Percentiles rank a stretch among this genome's conserved stretches.
phyloP scores from a whole-genome alignment of 2,797 vertebrate species.

The Takifugu ocellatus region DNA sequence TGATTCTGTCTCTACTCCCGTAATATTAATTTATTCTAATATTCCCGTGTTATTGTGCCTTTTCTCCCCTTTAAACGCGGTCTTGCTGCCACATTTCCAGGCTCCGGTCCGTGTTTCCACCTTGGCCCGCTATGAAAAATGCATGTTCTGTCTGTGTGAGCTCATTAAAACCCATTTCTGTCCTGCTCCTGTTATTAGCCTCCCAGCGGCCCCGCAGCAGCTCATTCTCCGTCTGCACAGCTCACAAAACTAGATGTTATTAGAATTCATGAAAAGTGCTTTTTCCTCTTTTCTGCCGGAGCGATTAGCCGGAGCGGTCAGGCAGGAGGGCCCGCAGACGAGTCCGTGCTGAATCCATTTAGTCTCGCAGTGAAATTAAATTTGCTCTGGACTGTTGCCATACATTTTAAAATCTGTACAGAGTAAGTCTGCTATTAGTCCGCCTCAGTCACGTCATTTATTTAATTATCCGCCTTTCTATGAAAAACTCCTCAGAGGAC shows the following conservation, averaged over 20 bases:
- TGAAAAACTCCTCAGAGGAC: background rate
- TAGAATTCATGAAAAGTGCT: slow-evolving; percentile 37
- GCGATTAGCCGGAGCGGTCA: slow-evolving; percentile 1
- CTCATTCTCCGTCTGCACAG: slow-evolving; percentile 4
- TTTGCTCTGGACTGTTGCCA: slow-evolving; percentile 10
- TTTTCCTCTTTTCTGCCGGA: slow-evolving; percentile 12
- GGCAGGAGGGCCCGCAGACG: background rate
- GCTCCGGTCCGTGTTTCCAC: too few relatives aligned
- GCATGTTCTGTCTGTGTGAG: slow-evolving; percentile 1
- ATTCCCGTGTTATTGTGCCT: too few relatives aligned
- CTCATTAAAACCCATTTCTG: slow-evolving; percentile 48
- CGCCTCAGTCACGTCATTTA: background rate
- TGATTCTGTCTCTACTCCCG: too few relatives aligned
- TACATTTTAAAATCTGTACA: background rate
- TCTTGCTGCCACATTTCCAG: too few relatives aligned
- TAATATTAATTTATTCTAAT: too few relatives aligned
- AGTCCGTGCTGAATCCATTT: slow-evolving; percentile 15
- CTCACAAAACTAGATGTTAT: slow-evolving; percentile 6
- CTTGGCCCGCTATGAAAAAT: slow-evolving; percentile 16
- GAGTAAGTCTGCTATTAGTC: background rate
- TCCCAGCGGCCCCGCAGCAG: slow-evolving; percentile 18
- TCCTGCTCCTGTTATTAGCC: slow-evolving; percentile 27
- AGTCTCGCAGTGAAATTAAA: slow-evolving; percentile 17
- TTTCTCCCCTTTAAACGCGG: too few relatives aligned
- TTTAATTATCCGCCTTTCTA: background rate